These are phyloP conservation scores for Strigamia maritima DNA, from an alignment of 2,888 invertebrate species.

Conservation along the genomic window DNA sequence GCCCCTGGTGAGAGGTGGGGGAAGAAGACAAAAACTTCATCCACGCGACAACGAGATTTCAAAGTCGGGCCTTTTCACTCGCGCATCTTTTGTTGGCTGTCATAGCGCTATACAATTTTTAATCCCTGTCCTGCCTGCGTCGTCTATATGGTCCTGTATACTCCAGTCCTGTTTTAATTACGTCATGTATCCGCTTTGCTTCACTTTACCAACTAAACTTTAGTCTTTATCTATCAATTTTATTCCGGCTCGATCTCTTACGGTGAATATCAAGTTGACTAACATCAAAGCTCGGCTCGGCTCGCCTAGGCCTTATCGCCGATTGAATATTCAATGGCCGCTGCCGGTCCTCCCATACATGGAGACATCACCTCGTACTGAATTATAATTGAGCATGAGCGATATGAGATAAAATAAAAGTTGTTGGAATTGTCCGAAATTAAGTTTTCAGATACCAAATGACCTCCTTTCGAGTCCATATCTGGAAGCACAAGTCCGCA, in stretches of 20 bases:
- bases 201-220: too few relatives aligned
- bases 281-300: neutral
- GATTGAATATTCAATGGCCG: neutral
- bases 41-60: neutral
- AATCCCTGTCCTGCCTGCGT: too few relatives aligned
- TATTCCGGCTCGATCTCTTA: too few relatives aligned
- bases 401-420: neutral
- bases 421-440: too few relatives aligned
- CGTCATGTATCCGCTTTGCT: neutral
- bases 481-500: too few relatives aligned
- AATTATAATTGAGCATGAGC: neutral
- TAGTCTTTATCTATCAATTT: too few relatives aligned
- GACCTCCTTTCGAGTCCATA: too few relatives aligned
- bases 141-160: too few relatives aligned
- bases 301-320: neutral
- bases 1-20: conserved; percentile 10
- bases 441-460: too few relatives aligned
- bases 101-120: too few relatives aligned
- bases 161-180: too few relatives aligned
- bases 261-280: neutral
- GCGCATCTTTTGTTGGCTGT: neutral
- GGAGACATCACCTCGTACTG: neutral
- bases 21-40: neutral
- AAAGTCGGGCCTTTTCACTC: neutral
- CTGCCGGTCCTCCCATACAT: neutral